A percentile compares a stretch with the other conserved stretches of the same genome.
phyloP scores from a whole-genome alignment of 2,888 invertebrate genomes.

The Hedya salicella region DNA sequence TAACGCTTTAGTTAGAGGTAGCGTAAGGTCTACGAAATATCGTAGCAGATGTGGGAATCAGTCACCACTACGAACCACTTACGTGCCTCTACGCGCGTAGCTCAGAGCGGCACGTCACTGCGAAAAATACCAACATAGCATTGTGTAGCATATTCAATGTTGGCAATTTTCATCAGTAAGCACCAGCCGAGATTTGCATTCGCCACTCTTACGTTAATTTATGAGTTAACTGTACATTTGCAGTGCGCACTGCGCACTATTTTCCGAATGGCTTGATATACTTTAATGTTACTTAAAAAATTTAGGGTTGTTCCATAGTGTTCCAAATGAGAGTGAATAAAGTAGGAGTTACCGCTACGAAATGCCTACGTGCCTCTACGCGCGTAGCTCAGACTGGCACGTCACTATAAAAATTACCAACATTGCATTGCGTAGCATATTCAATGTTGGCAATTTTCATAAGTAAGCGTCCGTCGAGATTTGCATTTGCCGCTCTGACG shows the following conservation, averaged over 20 bases:
- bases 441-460: conserved; percentile 29
- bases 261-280: neutral
- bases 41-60: conserved; percentile 32
- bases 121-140: conserved; percentile 58
- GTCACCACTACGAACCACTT: conserved; percentile 53
- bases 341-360: too few species aligned
- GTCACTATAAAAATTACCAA: conserved; percentile 52
- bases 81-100: conserved; percentile 66
- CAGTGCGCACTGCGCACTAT: conserved; percentile 22
- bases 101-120: conserved; percentile 40
- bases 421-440: conserved; percentile 52
- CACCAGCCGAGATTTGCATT: conserved; percentile 23
- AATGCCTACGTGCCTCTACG: too few species aligned
- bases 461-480: conserved; percentile 26
- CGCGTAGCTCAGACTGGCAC: neutral
- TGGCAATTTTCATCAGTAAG: conserved; percentile 28
- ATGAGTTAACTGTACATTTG: conserved; percentile 33
- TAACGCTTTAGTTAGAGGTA: neutral
- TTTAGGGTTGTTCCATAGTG: neutral
- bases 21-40: conserved; percentile 24
- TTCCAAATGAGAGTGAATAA: neutral
- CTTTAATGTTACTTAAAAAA: neutral
- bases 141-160: conserved; percentile 37
- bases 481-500: conserved; percentile 1
- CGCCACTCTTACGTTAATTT: conserved; percentile 16